Conservation (phyloP, 2,797 vertebrate genomes). For the Tragelaphus eurycerus region DNA sequence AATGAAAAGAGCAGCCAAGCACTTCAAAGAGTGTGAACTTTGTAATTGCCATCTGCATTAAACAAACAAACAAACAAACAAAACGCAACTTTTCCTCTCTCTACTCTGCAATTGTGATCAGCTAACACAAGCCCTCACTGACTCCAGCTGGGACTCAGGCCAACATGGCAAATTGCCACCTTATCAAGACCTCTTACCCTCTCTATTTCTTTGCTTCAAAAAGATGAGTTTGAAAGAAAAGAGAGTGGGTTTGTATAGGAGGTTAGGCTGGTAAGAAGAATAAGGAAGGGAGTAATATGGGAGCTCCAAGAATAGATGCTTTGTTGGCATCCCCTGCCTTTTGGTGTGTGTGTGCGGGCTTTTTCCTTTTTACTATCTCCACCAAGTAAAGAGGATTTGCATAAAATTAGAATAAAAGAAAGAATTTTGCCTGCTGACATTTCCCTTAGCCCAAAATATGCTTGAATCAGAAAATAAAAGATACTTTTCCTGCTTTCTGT, state of each 20-base stretch:
- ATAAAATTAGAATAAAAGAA: background rate
- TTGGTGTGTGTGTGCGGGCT: background rate
- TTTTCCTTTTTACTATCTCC: background rate
- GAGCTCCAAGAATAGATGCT: background rate
- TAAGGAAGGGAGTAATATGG: background rate
- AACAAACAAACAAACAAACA: conserved; percentile 17
- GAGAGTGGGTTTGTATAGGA: background rate
- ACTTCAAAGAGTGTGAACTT: conserved; percentile 24
- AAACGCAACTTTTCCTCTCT: background rate
- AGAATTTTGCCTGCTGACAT: background rate
- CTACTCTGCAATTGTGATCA: conserved; percentile 37
- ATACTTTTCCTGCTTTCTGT: background rate
- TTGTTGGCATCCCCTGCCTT: background rate
- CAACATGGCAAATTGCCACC: conserved; percentile 54
- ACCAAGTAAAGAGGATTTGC: conserved; percentile 5
- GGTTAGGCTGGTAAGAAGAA: background rate
- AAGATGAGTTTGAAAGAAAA: conserved; percentile 12
- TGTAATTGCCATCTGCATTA: conserved; percentile 37
- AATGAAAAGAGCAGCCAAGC: conserved; percentile 4
- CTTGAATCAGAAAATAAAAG: background rate
- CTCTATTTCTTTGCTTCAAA: conserved; percentile 39
- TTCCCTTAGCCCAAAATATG: conserved; percentile 22
- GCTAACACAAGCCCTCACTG: conserved; percentile 52
- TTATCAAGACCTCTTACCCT: conserved; percentile 45
- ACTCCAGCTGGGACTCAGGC: conserved; percentile 9